phyloP scores from a whole-genome alignment of 2,888 invertebrate species.

The Hymenopus coronatus region DNA sequence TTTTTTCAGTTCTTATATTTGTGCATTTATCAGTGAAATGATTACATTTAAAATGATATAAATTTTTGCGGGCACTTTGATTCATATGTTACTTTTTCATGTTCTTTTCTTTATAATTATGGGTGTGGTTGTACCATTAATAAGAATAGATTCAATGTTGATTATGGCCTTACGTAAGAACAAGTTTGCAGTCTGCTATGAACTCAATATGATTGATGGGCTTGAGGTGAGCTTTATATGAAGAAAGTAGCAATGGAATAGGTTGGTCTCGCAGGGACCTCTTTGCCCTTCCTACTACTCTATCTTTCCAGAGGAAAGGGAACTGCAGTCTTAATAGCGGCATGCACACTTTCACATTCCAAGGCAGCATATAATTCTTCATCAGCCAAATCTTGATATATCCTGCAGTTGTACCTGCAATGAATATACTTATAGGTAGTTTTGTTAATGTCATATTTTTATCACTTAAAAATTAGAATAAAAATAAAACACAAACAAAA shows the following conservation, averaged over 20 bases:
- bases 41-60: too few species aligned
- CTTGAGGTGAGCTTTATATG: conserved; percentile 68
- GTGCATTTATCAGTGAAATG: too few species aligned
- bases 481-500: too few species aligned
- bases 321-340: conserved; percentile 63
- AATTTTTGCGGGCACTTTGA: too few species aligned
- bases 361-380: conserved; percentile 58
- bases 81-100: too few species aligned
- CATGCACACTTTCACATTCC: conserved; percentile 57
- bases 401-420: conserved; percentile 56
- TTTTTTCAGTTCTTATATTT: too few species aligned
- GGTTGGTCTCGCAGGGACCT: conserved; percentile 59
- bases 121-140: neutral
- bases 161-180: conserved; percentile 59
- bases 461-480: too few species aligned
- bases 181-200: conserved; percentile 61
- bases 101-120: too few species aligned
- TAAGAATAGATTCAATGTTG: neutral
- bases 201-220: conserved; percentile 65
- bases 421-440: neutral
- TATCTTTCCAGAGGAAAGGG: conserved; percentile 69
- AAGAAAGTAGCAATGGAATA: conserved; percentile 64
- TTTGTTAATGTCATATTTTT: too few species aligned
- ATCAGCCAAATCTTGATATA: conserved; percentile 80
- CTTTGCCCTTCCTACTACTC: conserved; percentile 66